Base-by-base conservation (phyloP, 2,113 vertebrate genomes). In the Haemorhous mexicanus region DNA sequence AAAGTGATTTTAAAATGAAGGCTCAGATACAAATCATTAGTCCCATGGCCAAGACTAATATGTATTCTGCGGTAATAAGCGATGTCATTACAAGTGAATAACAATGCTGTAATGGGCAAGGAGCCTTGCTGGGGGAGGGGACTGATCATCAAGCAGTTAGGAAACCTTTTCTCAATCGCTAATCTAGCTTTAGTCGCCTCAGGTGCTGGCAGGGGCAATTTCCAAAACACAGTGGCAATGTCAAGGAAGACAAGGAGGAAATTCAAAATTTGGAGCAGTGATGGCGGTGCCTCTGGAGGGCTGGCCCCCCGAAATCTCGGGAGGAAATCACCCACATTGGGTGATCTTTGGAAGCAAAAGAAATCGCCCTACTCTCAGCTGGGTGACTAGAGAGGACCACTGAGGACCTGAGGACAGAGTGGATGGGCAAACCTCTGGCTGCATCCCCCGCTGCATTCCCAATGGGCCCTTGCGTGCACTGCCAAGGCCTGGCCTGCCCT, bases 1-100 rank as follows among this genome's bases (percentile, higher is more conserved):
- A 96, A 97, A 96, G 93, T 95, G 59, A 94, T 94, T 97, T 96
- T 87, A 88, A 95, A 96, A 95, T 87, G 78, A 91, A 96, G 90
- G 74, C 88, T 93, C 74, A 95, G 91, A 97, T 89, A 95, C 88
- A 97, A 96, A 95, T 90, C 93, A 97, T 96, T 95, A 91, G 83
- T 93, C 94, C 96, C 90, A 84, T 83, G 47, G 94, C 78, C 83
- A 77, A 85, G 90, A 93, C 94, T 97, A 95, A 95, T 95, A 97
- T 53, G 87, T 76, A 75, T 93, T 90, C 96, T 90, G 93, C 49
- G 35, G 74, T 87, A 89, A 95, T 93, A 96, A 97, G 96, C 85
- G 39, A 94, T 94, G 94, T 81, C 96, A 94, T 97, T 95, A 95
- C 74, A 93, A 86, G 77, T 72, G 84, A 97, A 92, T 91, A 97